These are phyloP conservation scores for Paratilapia polleni DNA, from an alignment of 2,113 vertebrate species.

Conservation along the genomic window DNA sequence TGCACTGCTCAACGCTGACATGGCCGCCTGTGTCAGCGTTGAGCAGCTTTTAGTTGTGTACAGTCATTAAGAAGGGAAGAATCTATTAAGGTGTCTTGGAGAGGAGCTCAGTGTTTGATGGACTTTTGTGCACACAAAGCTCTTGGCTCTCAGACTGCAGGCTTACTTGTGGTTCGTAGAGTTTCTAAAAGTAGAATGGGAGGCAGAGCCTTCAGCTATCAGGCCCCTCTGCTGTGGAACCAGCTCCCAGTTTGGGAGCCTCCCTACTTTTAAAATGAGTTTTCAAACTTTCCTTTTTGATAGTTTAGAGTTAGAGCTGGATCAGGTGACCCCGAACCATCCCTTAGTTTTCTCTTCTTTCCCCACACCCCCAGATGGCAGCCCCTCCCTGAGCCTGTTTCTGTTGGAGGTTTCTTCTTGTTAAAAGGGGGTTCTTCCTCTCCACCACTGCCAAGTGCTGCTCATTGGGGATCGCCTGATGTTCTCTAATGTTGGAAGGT, in stretches of 20 bases:
- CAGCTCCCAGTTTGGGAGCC: neutral
- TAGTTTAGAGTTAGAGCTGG: neutral
- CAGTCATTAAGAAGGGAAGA: neutral
- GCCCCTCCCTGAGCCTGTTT: neutral
- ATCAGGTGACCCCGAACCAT: neutral
- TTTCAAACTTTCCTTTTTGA: neutral
- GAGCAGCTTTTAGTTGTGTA: too few relatives aligned
- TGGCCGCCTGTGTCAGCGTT: too few relatives aligned
- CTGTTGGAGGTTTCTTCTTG: neutral
- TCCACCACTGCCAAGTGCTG: neutral
- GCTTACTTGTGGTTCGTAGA: neutral
- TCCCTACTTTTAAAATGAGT: neutral
- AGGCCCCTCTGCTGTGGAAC: neutral
- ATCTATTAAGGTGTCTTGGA: neutral
- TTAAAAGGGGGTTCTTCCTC: neutral
- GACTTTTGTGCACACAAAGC: neutral
- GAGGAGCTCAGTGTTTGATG: neutral
- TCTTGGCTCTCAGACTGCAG: too few relatives aligned
- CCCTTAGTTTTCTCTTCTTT: neutral
- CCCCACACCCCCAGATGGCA: neutral
- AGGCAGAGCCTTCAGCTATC: neutral
- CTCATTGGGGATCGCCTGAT: neutral
- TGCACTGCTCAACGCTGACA: too few relatives aligned
- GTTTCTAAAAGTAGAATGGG: neutral
- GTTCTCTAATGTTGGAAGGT: too few relatives aligned